phyloP scores from a whole-genome alignment of 1,140 invertebrate genomes.

The Lamellibrachia luymesi region DNA sequence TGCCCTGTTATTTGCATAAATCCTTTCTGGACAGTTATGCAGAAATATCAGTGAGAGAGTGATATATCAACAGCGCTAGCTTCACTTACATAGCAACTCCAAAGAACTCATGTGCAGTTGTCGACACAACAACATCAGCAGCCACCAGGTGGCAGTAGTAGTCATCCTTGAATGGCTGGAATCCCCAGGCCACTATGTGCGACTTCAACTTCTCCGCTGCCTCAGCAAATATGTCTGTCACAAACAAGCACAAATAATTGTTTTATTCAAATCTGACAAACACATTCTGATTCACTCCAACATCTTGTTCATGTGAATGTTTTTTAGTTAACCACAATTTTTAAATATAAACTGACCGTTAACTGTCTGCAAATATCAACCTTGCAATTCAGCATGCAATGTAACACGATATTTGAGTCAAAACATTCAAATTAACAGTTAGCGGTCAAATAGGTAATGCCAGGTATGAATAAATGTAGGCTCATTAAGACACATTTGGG shows the following conservation, averaged over 20 bases:
- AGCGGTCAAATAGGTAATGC: no score
- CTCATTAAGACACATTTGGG: no score
- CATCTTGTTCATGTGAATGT: no score
- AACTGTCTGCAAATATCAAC: no score
- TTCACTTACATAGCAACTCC: constrained; percentile 69
- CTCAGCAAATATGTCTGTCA: constrained; percentile 50
- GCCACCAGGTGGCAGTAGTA: constrained; percentile 63
- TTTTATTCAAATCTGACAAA: not conserved
- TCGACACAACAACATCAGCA: constrained; percentile 70
- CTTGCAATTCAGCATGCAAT: no score
- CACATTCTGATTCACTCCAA: no score
- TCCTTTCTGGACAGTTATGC: no score
- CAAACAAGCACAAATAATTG: constrained; percentile 9
- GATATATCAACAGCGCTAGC: not conserved
- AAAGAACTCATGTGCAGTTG: constrained; percentile 76
- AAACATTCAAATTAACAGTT: no score
- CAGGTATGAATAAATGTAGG: no score
- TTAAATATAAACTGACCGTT: no score
- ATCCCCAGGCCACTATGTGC: constrained; percentile 68
- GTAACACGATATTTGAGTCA: no score
- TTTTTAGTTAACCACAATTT: no score
- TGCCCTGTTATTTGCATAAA: not conserved
- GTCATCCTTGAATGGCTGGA: constrained; percentile 60
- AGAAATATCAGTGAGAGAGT: not conserved
- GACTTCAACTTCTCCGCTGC: constrained; percentile 59